phyloP scores from a whole-genome alignment of 2,888 invertebrate genomes.

The Mesoligia furuncula region DNA sequence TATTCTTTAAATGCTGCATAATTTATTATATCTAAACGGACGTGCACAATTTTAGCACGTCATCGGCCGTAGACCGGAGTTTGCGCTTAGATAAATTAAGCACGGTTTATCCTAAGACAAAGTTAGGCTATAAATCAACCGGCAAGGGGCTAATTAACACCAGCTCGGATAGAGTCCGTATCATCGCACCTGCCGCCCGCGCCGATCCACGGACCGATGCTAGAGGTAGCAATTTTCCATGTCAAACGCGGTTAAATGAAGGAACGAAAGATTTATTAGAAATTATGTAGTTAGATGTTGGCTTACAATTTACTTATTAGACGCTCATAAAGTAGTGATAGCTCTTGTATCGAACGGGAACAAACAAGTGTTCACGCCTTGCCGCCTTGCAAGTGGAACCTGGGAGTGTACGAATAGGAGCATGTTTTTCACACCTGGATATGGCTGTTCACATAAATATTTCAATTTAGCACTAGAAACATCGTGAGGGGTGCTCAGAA shows the following conservation, averaged over 20 bases:
- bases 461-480: conserved; percentile 36
- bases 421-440: conserved; percentile 27
- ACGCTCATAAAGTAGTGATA: conserved; percentile 30
- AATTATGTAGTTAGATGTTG: conserved; percentile 45
- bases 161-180: conserved; percentile 72
- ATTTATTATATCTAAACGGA: conserved; percentile 51
- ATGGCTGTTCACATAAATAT: conserved; percentile 23
- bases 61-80: conserved; percentile 59
- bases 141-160: conserved; percentile 83
- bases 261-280: conserved; percentile 61
- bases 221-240: conserved; percentile 71
- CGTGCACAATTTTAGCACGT: conserved; percentile 66
- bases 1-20: conserved; percentile 54
- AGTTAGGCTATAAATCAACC: conserved; percentile 83
- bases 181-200: conserved; percentile 79
- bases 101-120: conserved; percentile 76
- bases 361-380: conserved; percentile 12
- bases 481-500: conserved; percentile 8
- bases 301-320: conserved; percentile 42
- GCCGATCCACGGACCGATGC: conserved; percentile 55
- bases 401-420: neutral
- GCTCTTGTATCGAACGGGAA: conserved; percentile 17
- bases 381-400: conserved; percentile 8
- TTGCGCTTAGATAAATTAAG: conserved; percentile 73
- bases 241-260: conserved; percentile 63